Evolutionary conservation across 2,113 vertebrate species (phyloP).

Genomic region (Syrmaticus mikado): DNA sequence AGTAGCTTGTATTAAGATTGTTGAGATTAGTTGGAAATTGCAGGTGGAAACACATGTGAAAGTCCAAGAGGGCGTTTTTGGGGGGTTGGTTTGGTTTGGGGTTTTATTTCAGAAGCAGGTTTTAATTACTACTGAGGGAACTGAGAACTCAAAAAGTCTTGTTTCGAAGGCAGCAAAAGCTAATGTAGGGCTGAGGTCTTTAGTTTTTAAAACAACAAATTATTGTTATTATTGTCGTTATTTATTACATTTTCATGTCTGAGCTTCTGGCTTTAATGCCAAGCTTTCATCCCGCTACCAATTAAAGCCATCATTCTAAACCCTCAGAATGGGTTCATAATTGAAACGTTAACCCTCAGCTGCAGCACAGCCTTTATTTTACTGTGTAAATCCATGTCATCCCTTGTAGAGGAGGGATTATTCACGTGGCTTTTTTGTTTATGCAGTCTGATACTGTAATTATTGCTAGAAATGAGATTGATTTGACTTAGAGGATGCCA

Average conservation of each 20-base stretch:
- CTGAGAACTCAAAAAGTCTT: background rate
- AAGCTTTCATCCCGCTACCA: constrained; percentile 22
- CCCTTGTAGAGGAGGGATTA: constrained; percentile 2
- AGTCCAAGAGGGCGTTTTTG: background rate
- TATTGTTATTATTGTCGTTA: background rate
- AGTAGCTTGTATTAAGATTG: background rate
- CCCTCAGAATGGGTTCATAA: constrained; percentile 17
- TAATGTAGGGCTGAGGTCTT: background rate
- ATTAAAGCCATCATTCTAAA: constrained; percentile 28
- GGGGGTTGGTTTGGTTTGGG: no score
- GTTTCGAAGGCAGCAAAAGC: background rate
- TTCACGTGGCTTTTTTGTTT: background rate
- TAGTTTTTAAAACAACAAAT: background rate
- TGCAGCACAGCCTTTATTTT: background rate
- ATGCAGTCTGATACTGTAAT: constrained; percentile 26
- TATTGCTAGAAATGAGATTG: constrained; percentile 40
- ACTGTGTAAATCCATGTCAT: constrained; percentile 28
- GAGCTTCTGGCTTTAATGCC: background rate
- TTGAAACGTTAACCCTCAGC: background rate
- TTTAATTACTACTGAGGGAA: background rate
- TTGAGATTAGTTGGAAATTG: background rate
- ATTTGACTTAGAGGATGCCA: background rate
- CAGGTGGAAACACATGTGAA: background rate
- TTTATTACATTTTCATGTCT: background rate
- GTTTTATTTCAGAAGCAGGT: background rate